Conservation (phyloP, 2,888 invertebrate species). For the Caenorhabditis angaria region DNA sequence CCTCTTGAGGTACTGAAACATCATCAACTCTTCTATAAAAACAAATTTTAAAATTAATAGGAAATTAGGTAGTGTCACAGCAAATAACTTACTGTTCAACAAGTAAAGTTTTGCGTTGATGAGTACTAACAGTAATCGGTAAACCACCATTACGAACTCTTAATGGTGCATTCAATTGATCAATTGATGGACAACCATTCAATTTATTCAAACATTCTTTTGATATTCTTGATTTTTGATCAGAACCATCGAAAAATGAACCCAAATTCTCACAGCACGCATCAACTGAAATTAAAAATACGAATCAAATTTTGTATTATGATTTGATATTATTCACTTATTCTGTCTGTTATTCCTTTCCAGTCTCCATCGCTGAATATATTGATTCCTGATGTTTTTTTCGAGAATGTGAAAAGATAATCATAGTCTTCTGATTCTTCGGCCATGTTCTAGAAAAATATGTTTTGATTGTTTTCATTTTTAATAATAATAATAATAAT, state of each 20-base stretch:
- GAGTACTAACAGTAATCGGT: too few species aligned
- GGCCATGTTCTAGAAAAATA: slow-evolving; percentile 17
- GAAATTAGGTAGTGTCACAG: too few species aligned
- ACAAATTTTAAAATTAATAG: too few species aligned
- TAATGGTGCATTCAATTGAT: too few species aligned
- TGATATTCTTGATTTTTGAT: background rate
- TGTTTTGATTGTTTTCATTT: background rate
- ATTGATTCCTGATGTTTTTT: background rate
- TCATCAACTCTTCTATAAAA: too few species aligned
- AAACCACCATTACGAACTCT: too few species aligned
- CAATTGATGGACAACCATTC: too few species aligned
- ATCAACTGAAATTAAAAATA: background rate
- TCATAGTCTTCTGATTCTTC: slow-evolving; percentile 28
- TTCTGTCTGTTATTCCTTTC: background rate
- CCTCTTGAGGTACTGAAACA: background rate
- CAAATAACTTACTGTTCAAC: too few species aligned
- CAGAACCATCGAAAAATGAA: background rate
- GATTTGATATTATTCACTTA: background rate
- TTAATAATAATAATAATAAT: background rate
- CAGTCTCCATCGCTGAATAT: background rate
- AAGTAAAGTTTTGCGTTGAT: too few species aligned
- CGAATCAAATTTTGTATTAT: background rate
- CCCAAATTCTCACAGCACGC: background rate
- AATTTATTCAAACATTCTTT: background rate
- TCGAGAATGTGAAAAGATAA: slow-evolving; percentile 9